Evolutionary conservation across 2,113 vertebrate genomes (phyloP).

Genomic region (Charina bottae): DNA sequence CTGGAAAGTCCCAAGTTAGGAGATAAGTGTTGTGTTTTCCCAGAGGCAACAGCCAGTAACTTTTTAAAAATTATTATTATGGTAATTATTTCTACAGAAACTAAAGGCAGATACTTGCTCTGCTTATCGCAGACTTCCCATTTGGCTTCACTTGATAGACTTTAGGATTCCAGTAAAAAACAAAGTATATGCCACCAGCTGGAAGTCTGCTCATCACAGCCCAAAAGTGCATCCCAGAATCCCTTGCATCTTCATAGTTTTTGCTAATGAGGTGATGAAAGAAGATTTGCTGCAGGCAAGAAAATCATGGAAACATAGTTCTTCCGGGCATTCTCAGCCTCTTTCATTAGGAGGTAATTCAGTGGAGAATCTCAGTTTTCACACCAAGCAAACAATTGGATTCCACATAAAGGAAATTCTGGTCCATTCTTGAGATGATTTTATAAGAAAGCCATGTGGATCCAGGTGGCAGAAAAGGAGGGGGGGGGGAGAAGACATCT

Average conservation of each 20-base stretch:
- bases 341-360: background rate
- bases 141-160: background rate
- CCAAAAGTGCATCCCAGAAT: background rate
- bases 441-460: background rate
- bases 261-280: background rate
- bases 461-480: background rate
- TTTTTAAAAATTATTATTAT: background rate
- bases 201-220: background rate
- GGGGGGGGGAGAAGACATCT: background rate
- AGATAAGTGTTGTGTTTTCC: background rate
- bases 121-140: background rate
- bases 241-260: background rate
- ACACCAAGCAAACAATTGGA: background rate
- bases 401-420: slow-evolving; percentile 2
- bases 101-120: background rate
- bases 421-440: background rate
- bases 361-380: background rate
- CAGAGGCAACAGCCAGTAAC: background rate
- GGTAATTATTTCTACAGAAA: background rate
- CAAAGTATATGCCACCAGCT: background rate
- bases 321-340: background rate
- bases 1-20: background rate
- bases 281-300: slow-evolving; percentile 5
- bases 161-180: background rate
- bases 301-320: background rate